Conservation (phyloP, 2,113 vertebrate genomes). For the Channa maculata region DNA sequence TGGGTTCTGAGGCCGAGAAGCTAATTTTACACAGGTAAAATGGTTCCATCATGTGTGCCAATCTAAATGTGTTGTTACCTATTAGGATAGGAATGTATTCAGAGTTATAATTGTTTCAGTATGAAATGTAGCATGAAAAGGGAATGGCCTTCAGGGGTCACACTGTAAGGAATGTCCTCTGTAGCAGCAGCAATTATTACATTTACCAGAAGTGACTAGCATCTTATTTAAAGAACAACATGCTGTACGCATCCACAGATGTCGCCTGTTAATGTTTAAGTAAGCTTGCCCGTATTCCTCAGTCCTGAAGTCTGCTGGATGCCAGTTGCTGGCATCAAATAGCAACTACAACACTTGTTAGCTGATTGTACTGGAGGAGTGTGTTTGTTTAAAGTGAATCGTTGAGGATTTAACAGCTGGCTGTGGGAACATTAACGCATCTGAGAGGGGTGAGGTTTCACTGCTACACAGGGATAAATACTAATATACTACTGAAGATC, state of each 20-base stretch:
- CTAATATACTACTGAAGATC: no score
- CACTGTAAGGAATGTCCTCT: no score
- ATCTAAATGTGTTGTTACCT: not conserved
- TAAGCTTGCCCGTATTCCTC: no score
- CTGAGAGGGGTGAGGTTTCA: not conserved
- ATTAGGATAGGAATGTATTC: not conserved
- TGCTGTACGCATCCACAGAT: no score
- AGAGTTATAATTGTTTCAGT: not conserved
- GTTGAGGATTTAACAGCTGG: constrained; percentile 17
- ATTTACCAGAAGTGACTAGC: no score
- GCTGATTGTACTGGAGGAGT: not conserved
- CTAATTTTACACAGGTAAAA: no score
- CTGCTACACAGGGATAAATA: not conserved
- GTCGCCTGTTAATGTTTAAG: no score
- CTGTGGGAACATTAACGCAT: not conserved
- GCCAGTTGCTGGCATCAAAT: not conserved
- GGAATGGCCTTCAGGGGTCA: no score
- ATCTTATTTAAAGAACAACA: no score
- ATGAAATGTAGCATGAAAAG: not conserved
- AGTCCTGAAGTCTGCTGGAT: not conserved
- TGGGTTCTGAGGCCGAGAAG: no score
- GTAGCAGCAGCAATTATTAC: no score
- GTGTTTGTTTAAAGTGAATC: constrained; percentile 20
- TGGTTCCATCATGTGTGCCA: not conserved
- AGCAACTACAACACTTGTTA: not conserved